A percentile compares a stretch with the other conserved stretches of the same genome.
phyloP scores from a whole-genome alignment of 2,113 vertebrate species.

The Anarhynchus alexandrinus region DNA sequence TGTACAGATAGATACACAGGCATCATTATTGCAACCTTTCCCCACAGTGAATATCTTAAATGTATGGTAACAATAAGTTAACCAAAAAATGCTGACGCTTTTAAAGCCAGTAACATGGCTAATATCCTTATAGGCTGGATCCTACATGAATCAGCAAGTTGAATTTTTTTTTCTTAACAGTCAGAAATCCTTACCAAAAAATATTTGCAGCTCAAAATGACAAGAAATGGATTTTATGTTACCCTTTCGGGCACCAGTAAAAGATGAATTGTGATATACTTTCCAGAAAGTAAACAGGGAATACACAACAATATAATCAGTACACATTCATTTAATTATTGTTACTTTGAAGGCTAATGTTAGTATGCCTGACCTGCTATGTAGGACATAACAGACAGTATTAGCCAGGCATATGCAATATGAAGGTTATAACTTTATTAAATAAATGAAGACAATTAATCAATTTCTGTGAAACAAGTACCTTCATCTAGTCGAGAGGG shows the following conservation, averaged over 20 bases:
- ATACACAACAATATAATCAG: not conserved
- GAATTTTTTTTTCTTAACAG: not conserved
- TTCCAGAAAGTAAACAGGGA: not conserved
- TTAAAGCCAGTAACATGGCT: not conserved
- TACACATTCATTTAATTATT: not conserved
- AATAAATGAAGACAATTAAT: slow-evolving; percentile 1
- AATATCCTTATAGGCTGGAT: not conserved
- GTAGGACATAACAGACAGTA: not conserved
- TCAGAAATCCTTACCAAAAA: not conserved
- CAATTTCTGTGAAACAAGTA: slow-evolving; percentile 31
- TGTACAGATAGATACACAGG: not conserved
- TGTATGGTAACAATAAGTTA: not conserved
- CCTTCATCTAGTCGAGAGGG: slow-evolving; percentile 63
- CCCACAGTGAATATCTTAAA: not conserved
- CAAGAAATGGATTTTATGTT: not conserved
- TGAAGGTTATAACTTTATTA: not conserved
- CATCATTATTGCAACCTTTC: not conserved
- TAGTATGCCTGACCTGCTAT: not conserved
- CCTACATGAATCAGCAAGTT: not conserved
- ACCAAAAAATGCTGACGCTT: not conserved
- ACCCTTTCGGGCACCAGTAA: not conserved
- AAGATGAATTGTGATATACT: not conserved
- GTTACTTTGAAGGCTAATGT: slow-evolving; percentile 2
- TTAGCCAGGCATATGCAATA: not conserved
- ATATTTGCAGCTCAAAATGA: not conserved